A percentile compares a stretch with the other conserved stretches of the same genome.
phyloP scores from a whole-genome alignment of 2,888 invertebrate species.

The Autographa pulchrina region DNA sequence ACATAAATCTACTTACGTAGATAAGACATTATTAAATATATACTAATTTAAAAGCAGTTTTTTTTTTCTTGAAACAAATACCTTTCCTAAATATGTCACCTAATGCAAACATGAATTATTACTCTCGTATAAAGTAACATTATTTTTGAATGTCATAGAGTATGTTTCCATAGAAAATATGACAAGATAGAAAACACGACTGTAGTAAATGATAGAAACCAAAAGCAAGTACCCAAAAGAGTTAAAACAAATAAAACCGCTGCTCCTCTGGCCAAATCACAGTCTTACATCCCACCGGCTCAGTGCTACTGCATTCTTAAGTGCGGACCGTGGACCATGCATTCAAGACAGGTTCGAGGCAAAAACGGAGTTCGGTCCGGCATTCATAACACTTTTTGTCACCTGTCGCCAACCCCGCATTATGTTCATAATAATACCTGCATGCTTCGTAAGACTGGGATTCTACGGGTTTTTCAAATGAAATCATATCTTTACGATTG shows the following conservation, averaged over 20 bases:
- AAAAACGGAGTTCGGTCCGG: slow-evolving; percentile 77
- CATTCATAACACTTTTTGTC: slow-evolving; percentile 86
- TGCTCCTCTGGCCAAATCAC: slow-evolving; percentile 52
- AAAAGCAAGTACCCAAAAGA: not conserved
- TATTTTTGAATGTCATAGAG: too few species aligned
- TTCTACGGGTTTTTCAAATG: slow-evolving; percentile 64
- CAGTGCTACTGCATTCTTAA: slow-evolving; percentile 74
- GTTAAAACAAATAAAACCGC: slow-evolving; percentile 26
- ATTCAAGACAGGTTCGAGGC: slow-evolving; percentile 79
- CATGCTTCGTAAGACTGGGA: slow-evolving; percentile 65
- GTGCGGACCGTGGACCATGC: slow-evolving; percentile 71
- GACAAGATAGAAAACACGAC: too few species aligned
- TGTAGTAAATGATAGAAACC: too few species aligned
- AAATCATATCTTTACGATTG: slow-evolving; percentile 43
- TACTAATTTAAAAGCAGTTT: too few species aligned
- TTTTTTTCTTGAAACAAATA: too few species aligned
- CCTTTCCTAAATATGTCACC: too few species aligned
- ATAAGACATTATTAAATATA: too few species aligned
- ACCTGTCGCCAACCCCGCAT: slow-evolving; percentile 75
- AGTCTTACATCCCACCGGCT: slow-evolving; percentile 55
- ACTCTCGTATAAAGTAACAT: not conserved
- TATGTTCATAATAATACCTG: slow-evolving; percentile 71
- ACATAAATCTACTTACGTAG: too few species aligned
- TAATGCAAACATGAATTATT: too few species aligned
- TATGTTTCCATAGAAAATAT: not conserved